Evolutionary conservation across 2,888 invertebrate genomes (phyloP).

Genomic region (Dasypogon diadema): DNA sequence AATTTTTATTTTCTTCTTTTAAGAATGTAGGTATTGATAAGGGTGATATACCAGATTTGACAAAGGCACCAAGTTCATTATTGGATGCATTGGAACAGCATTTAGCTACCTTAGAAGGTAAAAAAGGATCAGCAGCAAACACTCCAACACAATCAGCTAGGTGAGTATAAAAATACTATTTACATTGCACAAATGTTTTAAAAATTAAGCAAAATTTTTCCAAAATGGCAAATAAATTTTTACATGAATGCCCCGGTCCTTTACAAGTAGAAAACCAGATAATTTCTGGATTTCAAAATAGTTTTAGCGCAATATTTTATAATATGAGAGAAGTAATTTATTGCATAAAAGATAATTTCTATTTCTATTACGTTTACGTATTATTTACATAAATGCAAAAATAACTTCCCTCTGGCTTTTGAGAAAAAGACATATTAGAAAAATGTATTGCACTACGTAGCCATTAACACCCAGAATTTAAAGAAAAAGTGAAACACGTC

Average conservation of each 20-base stretch:
- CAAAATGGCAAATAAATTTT: slow-evolving; percentile 11
- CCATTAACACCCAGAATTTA: neutral
- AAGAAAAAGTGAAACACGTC: neutral
- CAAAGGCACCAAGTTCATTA: slow-evolving; percentile 96
- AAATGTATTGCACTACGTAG: neutral
- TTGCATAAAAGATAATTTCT: too few relatives aligned
- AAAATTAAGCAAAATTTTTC: slow-evolving; percentile 8
- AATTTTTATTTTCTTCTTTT: slow-evolving; percentile 64
- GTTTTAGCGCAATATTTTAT: neutral
- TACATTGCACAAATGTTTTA: slow-evolving; percentile 25
- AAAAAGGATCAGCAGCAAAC: slow-evolving; percentile 86
- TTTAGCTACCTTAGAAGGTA: slow-evolving; percentile 92
- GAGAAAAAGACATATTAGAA: neutral
- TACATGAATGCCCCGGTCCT: neutral
- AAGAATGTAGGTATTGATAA: slow-evolving; percentile 97
- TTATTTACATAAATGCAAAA: neutral
- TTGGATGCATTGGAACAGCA: slow-evolving; percentile 98
- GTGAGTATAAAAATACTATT: slow-evolving; percentile 67
- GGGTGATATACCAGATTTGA: slow-evolving; percentile 97
- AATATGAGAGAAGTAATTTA: neutral
- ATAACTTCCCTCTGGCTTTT: neutral
- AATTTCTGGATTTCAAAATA: neutral
- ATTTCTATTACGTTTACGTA: too few relatives aligned
- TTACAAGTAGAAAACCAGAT: neutral
- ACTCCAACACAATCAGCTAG: slow-evolving; percentile 89